Percentiles rank a stretch among this genome's conserved stretches.
Conservation (phyloP, 2,113 vertebrate species). For the Perognathus longimembris region DNA sequence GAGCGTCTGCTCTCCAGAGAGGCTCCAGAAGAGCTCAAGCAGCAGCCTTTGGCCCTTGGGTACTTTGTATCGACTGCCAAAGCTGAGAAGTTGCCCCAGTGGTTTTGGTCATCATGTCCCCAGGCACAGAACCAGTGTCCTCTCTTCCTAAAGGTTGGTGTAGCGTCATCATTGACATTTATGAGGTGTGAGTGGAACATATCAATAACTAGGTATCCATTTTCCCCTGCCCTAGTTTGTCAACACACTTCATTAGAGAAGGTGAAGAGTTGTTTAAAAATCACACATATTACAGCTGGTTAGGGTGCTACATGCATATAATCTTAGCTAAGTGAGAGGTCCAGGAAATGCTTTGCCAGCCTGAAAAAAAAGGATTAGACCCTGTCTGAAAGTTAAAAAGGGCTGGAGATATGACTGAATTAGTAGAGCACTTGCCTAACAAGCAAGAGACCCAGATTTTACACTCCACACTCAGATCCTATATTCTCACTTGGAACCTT, state of each 20-base stretch:
- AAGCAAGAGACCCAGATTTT: too few species aligned
- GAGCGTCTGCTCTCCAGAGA: slow-evolving; percentile 96
- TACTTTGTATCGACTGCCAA: slow-evolving; percentile 99
- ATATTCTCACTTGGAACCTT: neutral
- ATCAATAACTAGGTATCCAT: too few species aligned
- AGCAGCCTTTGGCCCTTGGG: slow-evolving; percentile 97
- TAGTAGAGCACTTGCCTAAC: too few species aligned
- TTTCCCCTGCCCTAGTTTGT: neutral
- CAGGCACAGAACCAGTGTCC: slow-evolving; percentile 98
- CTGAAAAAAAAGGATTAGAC: too few species aligned
- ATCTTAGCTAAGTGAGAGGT: too few species aligned
- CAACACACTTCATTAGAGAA: neutral
- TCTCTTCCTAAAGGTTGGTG: slow-evolving; percentile 96
- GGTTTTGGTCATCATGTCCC: slow-evolving; percentile 99
- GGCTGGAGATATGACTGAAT: too few species aligned
- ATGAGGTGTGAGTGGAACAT: neutral
- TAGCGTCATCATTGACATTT: neutral
- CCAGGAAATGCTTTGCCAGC: too few species aligned
- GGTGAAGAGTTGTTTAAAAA: neutral
- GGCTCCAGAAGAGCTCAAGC: slow-evolving; percentile 97
- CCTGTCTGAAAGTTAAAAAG: neutral
- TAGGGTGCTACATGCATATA: too few species aligned
- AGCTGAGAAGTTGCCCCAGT: slow-evolving; percentile 96
- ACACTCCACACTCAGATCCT: too few species aligned
- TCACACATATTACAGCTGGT: neutral